Evolutionary conservation across 2,113 vertebrate genomes (phyloP), one percentile per base, ranked within the genome.

Genomic region (Perca flavescens): DNA sequence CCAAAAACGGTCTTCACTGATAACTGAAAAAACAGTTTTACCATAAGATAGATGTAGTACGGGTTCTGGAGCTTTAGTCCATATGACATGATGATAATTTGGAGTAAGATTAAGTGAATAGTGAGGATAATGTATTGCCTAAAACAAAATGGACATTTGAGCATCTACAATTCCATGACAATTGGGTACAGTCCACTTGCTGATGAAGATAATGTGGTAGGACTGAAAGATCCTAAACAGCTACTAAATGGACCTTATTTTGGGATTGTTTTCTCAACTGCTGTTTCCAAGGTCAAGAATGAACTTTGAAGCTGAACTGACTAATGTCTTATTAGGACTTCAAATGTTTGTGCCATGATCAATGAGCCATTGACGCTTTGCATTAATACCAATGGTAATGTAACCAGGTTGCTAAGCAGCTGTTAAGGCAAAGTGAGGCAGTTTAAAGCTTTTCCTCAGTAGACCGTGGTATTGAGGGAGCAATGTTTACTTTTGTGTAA

Each of bases 381-480:
- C 31, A 34, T 34, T 34, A 34, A 34, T 34, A 7, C 5, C 34
- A 34, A 34, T 34, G 34, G 34, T 34, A 34, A 34, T 34, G 34
- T 34, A 34, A 34, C 34, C 34, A 34, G 34, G 34, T 34, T 34
- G 34, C 34, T 34, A 34, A 34, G 34, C 34, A 34, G 34, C 34
- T 34, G 34, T 34, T 25, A 16, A 34, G 28, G 19, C 3, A 34
- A 7, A 34, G 34, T 34, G 34, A 34, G 34, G 34, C 34, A 68
- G 28, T 72, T 22, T 53, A 31, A 34, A 62, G 4, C 8, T 63
- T 11, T 43, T 43, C 36, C 6, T 34, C 49, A 50, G 19, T 36
- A 25, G 25, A 4, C 0, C 4, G 0, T 1, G 1, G 56, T 28
- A 19, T 5, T 50, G 50, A 40, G 0, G 1, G 9, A 25, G 13